phyloP scores from a whole-genome alignment of 2,113 vertebrate genomes.

The Ptychochromis oligacanthus region DNA sequence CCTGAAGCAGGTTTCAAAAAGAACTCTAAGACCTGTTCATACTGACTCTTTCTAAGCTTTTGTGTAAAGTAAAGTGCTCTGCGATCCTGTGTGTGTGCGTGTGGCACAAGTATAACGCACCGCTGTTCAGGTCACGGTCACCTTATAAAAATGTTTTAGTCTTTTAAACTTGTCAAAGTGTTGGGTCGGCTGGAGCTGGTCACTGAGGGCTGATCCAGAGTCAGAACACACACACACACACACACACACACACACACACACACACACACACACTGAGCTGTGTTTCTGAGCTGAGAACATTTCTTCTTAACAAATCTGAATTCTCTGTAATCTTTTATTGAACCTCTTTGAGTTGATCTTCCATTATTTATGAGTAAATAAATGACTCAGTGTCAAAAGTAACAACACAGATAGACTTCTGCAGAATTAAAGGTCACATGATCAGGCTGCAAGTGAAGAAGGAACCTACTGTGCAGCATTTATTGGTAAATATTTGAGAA shows the following conservation, averaged over 20 bases:
- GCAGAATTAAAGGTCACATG: not conserved
- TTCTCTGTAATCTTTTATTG: not conserved
- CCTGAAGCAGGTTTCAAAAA: not conserved
- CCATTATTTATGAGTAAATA: not conserved
- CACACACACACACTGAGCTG: not conserved
- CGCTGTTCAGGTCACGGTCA: not conserved
- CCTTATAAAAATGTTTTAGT: not conserved
- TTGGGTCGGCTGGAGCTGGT: not conserved
- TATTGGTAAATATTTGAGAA: too few species aligned
- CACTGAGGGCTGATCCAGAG: not conserved
- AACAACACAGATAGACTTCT: not conserved
- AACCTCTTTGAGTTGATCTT: not conserved
- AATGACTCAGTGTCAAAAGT: not conserved
- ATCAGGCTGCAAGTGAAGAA: not conserved
- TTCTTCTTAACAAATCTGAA: not conserved
- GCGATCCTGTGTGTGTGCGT: not conserved
- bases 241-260: not conserved
- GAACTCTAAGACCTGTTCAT: not conserved
- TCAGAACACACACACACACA: not conserved
- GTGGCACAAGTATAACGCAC: not conserved
- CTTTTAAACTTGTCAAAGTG: not conserved
- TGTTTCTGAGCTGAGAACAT: not conserved
- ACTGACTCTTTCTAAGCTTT: too few species aligned
- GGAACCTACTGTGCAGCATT: too few species aligned
- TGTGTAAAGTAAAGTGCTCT: not conserved